A percentile compares a stretch with the other conserved stretches of the same genome.
These are phyloP conservation scores for Astropecten irregularis DNA, from an alignment of 53 echinoderm and acorn worm species.

Conservation along the genomic window DNA sequence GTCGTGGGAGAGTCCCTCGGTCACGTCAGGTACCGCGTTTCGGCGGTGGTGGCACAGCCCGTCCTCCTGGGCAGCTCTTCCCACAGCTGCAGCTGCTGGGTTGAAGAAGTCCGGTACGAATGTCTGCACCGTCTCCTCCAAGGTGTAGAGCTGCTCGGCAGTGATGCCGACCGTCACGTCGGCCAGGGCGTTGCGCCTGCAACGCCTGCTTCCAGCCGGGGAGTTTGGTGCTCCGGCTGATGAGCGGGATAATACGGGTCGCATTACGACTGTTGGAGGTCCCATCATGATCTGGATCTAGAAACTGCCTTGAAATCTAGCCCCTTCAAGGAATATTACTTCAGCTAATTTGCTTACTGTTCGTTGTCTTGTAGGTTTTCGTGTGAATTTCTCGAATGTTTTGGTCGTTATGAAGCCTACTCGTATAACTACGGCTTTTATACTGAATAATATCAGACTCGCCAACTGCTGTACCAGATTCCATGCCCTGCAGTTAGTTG, in stretches of 20 bases:
- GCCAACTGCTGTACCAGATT: too few species aligned
- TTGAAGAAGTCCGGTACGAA: slow-evolving; percentile 42
- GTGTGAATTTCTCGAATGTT: too few species aligned
- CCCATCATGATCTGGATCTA: not conserved
- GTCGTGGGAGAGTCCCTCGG: slow-evolving; percentile 51
- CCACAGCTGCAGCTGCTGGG: not conserved
- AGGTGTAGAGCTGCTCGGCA: slow-evolving; percentile 54
- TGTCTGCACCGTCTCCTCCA: slow-evolving; percentile 40
- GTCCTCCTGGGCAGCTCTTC: not conserved
- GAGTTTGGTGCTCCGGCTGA: slow-evolving; percentile 1
- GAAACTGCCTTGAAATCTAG: too few species aligned
- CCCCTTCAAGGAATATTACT: too few species aligned
- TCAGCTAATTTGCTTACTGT: too few species aligned
- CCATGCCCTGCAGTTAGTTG: too few species aligned
- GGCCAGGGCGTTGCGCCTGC: slow-evolving; percentile 82
- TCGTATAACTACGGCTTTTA: too few species aligned
- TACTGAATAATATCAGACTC: too few species aligned
- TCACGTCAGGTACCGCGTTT: slow-evolving; percentile 75
- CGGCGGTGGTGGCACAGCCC: slow-evolving; percentile 25
- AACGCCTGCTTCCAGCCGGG: slow-evolving; percentile 12
- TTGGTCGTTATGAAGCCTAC: too few species aligned
- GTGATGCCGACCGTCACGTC: slow-evolving; percentile 77
- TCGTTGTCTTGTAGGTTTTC: too few species aligned
- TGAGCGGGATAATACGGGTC: too few species aligned
- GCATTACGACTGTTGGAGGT: not conserved